Conservation (phyloP, 35 echinoderm and acorn worm genomes). For the Diadema setosum region DNA sequence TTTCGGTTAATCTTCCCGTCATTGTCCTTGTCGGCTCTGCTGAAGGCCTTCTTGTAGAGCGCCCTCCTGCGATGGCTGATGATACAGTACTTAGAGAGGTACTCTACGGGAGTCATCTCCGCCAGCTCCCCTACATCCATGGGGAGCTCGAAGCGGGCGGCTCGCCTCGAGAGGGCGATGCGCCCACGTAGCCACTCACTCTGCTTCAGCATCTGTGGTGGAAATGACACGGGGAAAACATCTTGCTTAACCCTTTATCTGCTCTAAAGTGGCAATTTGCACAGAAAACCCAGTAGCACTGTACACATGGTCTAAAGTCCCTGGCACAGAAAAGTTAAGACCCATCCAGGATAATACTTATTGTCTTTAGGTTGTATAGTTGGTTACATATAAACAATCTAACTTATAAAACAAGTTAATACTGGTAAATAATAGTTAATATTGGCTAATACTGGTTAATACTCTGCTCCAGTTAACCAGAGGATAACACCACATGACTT, state of each 20-base stretch:
- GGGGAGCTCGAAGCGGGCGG: slow-evolving; percentile 78
- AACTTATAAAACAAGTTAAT: not conserved
- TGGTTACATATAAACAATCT: not conserved
- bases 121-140: slow-evolving; percentile 86
- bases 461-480: too few relatives aligned
- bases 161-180: slow-evolving; percentile 72
- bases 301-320: too few relatives aligned
- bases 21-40: slow-evolving; percentile 71
- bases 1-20: slow-evolving; percentile 83
- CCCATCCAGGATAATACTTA: not conserved
- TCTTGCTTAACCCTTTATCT: too few relatives aligned
- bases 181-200: slow-evolving; percentile 63
- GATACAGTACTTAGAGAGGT: slow-evolving; percentile 77
- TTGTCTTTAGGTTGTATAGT: not conserved
- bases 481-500: too few relatives aligned
- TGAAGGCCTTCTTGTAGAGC: slow-evolving; percentile 79
- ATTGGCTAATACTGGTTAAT: not conserved
- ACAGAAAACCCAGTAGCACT: too few relatives aligned
- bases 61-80: slow-evolving; percentile 69
- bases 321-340: too few relatives aligned
- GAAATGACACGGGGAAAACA: too few relatives aligned
- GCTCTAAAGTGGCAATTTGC: too few relatives aligned
- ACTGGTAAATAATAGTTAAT: not conserved
- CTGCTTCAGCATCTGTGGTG: slow-evolving; percentile 3
- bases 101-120: slow-evolving; percentile 85